Percentiles rank a stretch among this genome's conserved stretches.
Evolutionary conservation across 2,797 vertebrate genomes (phyloP).

Genomic region (Harpagifer antarcticus): DNA sequence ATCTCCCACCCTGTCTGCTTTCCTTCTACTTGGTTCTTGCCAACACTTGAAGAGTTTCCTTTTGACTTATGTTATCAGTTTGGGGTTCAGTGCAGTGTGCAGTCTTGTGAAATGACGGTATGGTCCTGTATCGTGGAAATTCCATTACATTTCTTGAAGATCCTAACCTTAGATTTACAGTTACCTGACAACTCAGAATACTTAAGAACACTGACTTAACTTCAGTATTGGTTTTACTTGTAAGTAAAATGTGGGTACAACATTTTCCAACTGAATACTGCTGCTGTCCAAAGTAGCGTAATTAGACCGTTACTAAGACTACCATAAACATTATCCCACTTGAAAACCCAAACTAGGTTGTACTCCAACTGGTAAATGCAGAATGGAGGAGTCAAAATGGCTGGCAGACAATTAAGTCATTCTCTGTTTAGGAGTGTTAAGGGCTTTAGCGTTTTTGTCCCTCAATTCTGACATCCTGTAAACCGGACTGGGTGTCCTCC

Average conservation of each 20-base stretch:
- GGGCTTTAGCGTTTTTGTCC: constrained; percentile 34
- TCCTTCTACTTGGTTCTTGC: constrained; percentile 59
- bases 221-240: constrained; percentile 35
- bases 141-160: constrained; percentile 75
- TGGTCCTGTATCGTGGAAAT: constrained; percentile 75
- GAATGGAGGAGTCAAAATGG: constrained; percentile 32
- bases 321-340: constrained; percentile 36
- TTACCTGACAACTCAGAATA: constrained; percentile 58
- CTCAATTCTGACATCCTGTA: constrained; percentile 52
- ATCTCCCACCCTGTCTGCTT: constrained; percentile 63
- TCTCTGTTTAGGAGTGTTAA: constrained; percentile 33
- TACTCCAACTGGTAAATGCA: constrained; percentile 46
- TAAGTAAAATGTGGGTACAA: constrained; percentile 37
- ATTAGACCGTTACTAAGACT: constrained; percentile 42
- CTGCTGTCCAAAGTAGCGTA: constrained; percentile 32
- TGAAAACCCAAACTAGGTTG: constrained; percentile 34
- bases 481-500: constrained; percentile 67
- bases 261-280: constrained; percentile 47
- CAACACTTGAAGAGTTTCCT: constrained; percentile 71
- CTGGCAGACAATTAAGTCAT: constrained; percentile 34
- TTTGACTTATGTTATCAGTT: constrained; percentile 80
- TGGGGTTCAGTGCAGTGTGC: constrained; percentile 68
- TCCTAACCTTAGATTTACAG: constrained; percentile 64
- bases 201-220: constrained; percentile 41
- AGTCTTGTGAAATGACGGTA: constrained; percentile 77